Evolutionary conservation across 2,113 vertebrate genomes (phyloP).

Genomic region (Amazona vittata): DNA sequence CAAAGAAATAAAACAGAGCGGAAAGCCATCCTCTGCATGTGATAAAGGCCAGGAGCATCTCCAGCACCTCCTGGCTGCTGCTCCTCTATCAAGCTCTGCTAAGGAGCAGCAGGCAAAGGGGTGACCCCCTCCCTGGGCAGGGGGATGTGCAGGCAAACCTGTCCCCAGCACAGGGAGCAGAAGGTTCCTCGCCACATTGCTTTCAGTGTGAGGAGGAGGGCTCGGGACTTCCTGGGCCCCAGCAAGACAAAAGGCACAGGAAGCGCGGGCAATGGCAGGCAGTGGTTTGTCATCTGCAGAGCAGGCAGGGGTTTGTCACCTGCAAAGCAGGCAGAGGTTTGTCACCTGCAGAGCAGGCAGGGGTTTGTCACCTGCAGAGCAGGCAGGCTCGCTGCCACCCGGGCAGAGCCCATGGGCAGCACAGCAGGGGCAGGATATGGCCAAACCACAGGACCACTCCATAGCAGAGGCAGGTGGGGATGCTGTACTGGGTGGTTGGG

Average conservation of each 20-base stretch:
- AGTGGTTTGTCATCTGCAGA: background rate
- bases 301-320: background rate
- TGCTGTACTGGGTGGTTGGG: background rate
- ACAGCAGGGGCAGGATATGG: background rate
- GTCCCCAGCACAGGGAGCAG: background rate
- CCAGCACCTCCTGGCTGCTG: background rate
- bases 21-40: background rate
- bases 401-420: background rate
- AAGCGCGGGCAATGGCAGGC: accelerated
- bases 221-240: background rate
- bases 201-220: background rate
- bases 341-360: too few species aligned
- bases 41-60: background rate
- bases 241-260: background rate
- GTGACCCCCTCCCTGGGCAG: background rate
- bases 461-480: background rate
- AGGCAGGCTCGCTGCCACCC: background rate
- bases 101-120: background rate
- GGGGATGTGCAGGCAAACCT: background rate
- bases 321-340: background rate
- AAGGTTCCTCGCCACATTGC: background rate
- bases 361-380: background rate
- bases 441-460: background rate
- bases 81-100: background rate
- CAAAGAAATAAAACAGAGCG: background rate